Evolutionary conservation across 2,797 vertebrate genomes (phyloP).

Genomic region (Pangasius krempfi): DNA sequence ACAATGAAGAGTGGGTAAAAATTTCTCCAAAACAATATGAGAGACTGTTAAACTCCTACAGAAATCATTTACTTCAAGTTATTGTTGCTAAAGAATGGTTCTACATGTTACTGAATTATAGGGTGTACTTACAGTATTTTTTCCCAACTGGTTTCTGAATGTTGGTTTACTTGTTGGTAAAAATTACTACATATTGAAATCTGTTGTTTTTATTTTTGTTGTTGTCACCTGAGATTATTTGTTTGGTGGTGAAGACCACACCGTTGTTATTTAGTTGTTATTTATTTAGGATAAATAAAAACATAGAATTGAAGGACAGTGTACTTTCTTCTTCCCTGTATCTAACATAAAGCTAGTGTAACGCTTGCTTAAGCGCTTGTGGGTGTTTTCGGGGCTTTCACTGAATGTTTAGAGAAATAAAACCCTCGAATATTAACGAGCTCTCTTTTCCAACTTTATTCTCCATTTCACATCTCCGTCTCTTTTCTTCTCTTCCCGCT

Average conservation of each 20-base stretch:
- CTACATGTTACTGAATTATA: not conserved
- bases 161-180: not conserved
- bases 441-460: too few relatives aligned
- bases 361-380: too few relatives aligned
- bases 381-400: too few relatives aligned
- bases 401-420: too few relatives aligned
- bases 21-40: not conserved
- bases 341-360: not conserved
- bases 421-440: too few relatives aligned
- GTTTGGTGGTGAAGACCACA: not conserved
- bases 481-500: too few relatives aligned
- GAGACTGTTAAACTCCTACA: not conserved
- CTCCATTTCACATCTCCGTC: too few relatives aligned
- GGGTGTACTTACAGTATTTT: not conserved
- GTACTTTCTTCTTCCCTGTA: not conserved
- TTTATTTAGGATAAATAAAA: not conserved
- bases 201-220: not conserved
- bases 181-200: not conserved
- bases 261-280: not conserved
- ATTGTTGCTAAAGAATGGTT: not conserved
- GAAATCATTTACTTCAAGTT: not conserved
- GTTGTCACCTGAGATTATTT: not conserved
- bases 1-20: not conserved
- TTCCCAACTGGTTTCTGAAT: not conserved
- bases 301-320: not conserved